phyloP scores from a whole-genome alignment of 2,113 vertebrate species.

The Thunnus thynnus region DNA sequence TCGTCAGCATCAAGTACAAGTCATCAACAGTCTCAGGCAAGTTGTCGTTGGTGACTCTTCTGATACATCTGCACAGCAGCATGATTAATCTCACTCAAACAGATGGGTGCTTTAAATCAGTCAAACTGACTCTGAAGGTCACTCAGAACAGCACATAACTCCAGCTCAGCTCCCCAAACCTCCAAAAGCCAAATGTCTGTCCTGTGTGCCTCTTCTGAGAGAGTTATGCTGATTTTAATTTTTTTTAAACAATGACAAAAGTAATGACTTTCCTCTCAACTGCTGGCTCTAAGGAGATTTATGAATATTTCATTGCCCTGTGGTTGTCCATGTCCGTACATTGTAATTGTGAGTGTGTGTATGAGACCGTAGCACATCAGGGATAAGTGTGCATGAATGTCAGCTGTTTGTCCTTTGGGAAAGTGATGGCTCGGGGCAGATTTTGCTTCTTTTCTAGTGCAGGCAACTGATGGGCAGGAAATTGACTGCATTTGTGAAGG shows the following conservation, averaged over 20 bases:
- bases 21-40: constrained; percentile 25
- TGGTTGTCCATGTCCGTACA: constrained; percentile 31
- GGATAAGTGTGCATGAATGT: constrained; percentile 52
- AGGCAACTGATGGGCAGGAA: constrained; percentile 5
- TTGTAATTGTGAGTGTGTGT: constrained; percentile 24
- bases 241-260: constrained; percentile 43
- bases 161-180: constrained; percentile 41
- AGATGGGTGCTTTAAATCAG: constrained; percentile 62
- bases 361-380: constrained; percentile 10
- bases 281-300: constrained; percentile 50
- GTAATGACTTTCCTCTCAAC: constrained; percentile 44
- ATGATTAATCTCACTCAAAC: neutral
- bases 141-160: neutral
- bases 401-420: constrained; percentile 27
- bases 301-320: constrained; percentile 44
- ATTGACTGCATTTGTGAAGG: constrained; percentile 59
- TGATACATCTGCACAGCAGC: constrained; percentile 32
- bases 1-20: constrained; percentile 11
- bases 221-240: constrained; percentile 15
- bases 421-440: constrained; percentile 26
- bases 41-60: constrained; percentile 10
- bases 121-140: constrained; percentile 56
- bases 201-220: constrained; percentile 16
- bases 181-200: constrained; percentile 23
- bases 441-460: constrained; percentile 29